Percentiles rank a stretch among this genome's conserved stretches.
Conservation (phyloP, 2,888 invertebrate species). For the Drosophila anceps region DNA sequence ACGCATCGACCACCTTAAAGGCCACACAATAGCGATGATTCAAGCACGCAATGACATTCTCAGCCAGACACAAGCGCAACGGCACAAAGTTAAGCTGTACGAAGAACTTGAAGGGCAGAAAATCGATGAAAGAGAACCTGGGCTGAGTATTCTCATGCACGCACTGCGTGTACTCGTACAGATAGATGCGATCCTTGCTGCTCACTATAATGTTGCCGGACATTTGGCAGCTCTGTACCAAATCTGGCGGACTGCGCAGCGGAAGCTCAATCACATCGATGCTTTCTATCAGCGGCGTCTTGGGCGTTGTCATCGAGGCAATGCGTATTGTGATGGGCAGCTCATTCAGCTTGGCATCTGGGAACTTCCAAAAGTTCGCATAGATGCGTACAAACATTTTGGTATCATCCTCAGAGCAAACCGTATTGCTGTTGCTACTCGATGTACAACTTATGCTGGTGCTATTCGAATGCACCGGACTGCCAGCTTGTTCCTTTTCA, state of each 20-base stretch:
- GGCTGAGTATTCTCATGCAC: constrained; percentile 89
- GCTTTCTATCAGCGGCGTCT: constrained; percentile 88
- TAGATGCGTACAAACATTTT: constrained; percentile 88
- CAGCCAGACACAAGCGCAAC: constrained; percentile 87
- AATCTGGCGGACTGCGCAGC: constrained; percentile 87
- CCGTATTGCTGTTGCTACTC: constrained; percentile 82
- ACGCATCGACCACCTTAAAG: constrained; percentile 86
- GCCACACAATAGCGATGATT: constrained; percentile 88
- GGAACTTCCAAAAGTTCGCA: constrained; percentile 88
- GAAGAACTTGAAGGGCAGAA: constrained; percentile 89
- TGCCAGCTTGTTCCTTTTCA: constrained; percentile 83
- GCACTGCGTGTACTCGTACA: constrained; percentile 88
- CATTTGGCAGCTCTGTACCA: constrained; percentile 88
- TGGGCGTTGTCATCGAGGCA: constrained; percentile 91
- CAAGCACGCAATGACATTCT: constrained; percentile 89
- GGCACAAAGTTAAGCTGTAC: constrained; percentile 89
- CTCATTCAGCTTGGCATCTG: constrained; percentile 85
- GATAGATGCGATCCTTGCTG: constrained; percentile 84
- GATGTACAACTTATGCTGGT: constrained; percentile 83
- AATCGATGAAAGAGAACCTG: constrained; percentile 88
- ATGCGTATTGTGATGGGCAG: constrained; percentile 87
- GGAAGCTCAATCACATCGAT: constrained; percentile 92
- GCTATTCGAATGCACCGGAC: constrained; percentile 80
- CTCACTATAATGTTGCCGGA: constrained; percentile 84
- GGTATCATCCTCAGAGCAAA: constrained; percentile 84